Evolutionary conservation across 2,797 vertebrate species (phyloP).

Genomic region (Anableps anableps): DNA sequence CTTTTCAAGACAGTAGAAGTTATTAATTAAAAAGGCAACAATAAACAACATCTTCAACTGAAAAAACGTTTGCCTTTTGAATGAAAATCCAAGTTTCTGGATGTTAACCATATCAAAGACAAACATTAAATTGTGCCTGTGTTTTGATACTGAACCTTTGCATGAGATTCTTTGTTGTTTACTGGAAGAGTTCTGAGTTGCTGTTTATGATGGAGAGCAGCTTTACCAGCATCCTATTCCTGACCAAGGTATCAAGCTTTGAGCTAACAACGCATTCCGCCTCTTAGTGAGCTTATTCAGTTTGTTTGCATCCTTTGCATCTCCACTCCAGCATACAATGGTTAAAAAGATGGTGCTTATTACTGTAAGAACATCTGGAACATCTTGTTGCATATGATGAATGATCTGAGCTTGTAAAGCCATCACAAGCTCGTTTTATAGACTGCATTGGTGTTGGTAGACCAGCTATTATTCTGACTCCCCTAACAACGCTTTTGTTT

Average conservation of each 20-base stretch:
- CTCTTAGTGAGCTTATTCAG: too few species aligned
- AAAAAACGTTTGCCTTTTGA: not conserved
- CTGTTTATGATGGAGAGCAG: not conserved
- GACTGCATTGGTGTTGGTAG: not conserved
- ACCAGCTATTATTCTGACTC: not conserved
- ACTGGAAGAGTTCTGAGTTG: not conserved
- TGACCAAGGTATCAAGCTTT: not conserved
- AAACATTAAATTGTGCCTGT: too few species aligned
- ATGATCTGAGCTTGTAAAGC: not conserved
- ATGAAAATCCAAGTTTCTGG: not conserved
- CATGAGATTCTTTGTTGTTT: not conserved
- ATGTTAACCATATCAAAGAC: not conserved
- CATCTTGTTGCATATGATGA: not conserved
- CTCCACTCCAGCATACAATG: too few species aligned
- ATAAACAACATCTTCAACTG: not conserved
- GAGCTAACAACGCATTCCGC: too few species aligned
- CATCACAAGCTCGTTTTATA: not conserved
- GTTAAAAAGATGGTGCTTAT: not conserved
- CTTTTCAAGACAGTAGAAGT: not conserved
- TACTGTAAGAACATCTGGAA: not conserved
- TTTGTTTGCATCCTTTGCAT: too few species aligned
- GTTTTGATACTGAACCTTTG: not conserved
- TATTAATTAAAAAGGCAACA: not conserved
- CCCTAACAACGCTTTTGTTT: too few species aligned
- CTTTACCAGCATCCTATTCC: not conserved